A percentile compares a stretch with the other conserved stretches of the same genome.
Conservation (phyloP, 2,888 invertebrate species). For the Epistrophe eligans region DNA sequence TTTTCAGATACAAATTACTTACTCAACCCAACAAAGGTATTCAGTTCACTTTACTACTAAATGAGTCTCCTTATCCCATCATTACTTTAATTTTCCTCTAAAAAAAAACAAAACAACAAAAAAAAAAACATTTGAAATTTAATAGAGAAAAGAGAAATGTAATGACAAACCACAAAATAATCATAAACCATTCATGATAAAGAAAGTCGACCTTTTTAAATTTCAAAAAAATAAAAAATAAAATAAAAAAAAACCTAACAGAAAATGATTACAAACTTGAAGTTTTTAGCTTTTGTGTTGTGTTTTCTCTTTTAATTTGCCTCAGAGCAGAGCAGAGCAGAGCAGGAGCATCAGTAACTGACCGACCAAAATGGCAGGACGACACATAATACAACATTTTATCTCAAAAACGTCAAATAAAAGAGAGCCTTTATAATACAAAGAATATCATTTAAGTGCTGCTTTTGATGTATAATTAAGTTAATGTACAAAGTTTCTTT, state of each 20-base stretch:
- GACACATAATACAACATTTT: conserved; percentile 56
- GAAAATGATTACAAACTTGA: conserved; percentile 56
- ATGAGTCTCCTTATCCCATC: conserved; percentile 1
- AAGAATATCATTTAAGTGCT: conserved; percentile 53
- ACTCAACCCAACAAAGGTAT: not conserved
- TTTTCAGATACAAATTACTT: not conserved
- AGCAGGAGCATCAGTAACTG: not conserved
- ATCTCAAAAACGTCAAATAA: conserved; percentile 55
- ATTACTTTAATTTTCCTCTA: not conserved
- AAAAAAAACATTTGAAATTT: not conserved
- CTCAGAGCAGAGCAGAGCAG: conserved; percentile 33
- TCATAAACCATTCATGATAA: conserved; percentile 30
- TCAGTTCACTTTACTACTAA: not conserved
- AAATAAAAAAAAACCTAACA: conserved; percentile 28
- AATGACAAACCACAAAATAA: conserved; percentile 33
- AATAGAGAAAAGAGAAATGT: conserved; percentile 1
- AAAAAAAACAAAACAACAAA: too few species aligned
- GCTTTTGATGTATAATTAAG: conserved; percentile 62
- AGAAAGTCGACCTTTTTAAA: conserved; percentile 14
- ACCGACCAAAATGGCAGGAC: conserved; percentile 23
- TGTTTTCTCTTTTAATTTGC: conserved; percentile 27
- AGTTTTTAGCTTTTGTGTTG: conserved; percentile 51
- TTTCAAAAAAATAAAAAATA: not conserved
- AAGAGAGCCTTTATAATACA: conserved; percentile 42
- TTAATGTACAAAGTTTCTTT: conserved; percentile 44